Conservation (phyloP, 2,888 invertebrate species). For the Tipula unca region DNA sequence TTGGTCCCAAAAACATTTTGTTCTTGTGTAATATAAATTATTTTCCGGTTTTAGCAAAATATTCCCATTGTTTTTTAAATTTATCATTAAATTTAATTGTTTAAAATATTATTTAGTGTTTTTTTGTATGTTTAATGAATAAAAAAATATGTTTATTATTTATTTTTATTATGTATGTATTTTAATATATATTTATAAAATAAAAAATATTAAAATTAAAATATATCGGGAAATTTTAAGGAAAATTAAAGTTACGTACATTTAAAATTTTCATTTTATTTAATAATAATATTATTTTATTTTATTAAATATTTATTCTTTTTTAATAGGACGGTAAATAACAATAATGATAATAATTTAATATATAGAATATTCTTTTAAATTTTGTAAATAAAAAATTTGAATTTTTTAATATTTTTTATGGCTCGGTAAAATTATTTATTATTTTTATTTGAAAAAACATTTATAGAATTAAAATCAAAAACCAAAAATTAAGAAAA, state of each 20-base stretch:
- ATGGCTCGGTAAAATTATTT: slow-evolving; percentile 10
- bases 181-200: not conserved
- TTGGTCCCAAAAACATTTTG: not conserved
- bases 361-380: slow-evolving; percentile 8
- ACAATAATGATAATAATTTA: not conserved
- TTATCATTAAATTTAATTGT: not conserved
- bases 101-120: slow-evolving; percentile 1
- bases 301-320: not conserved
- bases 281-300: not conserved
- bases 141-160: slow-evolving; percentile 14
- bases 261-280: not conserved
- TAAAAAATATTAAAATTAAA: not conserved
- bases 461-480: not conserved
- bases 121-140: not conserved
- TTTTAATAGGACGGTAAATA: not conserved
- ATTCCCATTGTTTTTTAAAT: not conserved
- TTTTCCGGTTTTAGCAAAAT: not conserved
- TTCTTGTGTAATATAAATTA: not conserved
- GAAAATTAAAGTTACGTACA: not conserved
- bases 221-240: not conserved
- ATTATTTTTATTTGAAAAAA: not conserved
- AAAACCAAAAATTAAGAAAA: not conserved
- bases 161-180: not conserved
- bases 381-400: slow-evolving; percentile 14
- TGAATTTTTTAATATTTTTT: not conserved